A percentile compares a stretch with the other conserved stretches of the same genome.
phyloP scores from a whole-genome alignment of 1,140 invertebrate species.

The Chrysomallon squamiferum region DNA sequence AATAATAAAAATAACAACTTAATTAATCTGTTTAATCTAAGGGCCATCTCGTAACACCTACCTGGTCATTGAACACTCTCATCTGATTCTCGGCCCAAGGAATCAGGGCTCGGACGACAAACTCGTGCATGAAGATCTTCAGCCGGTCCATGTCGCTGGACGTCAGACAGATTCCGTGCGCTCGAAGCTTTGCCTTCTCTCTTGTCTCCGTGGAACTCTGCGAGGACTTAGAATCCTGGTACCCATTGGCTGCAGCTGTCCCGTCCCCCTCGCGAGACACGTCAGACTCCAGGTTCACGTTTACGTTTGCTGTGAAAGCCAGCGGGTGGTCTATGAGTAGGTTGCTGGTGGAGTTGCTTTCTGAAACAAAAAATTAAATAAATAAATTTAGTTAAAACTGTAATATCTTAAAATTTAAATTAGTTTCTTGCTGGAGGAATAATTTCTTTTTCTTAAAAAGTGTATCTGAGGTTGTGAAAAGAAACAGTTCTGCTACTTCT shows the following conservation, averaged over 20 bases:
- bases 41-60: too few species aligned
- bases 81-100: constrained; percentile 91
- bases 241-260: constrained; percentile 33
- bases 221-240: constrained; percentile 17
- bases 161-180: constrained; percentile 76
- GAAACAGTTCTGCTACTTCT: too few species aligned
- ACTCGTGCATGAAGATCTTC: constrained; percentile 85
- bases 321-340: constrained; percentile 55
- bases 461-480: too few species aligned
- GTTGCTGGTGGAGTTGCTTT: constrained; percentile 3
- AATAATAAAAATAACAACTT: too few species aligned
- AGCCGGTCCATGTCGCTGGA: constrained; percentile 81
- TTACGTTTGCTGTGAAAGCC: constrained; percentile 27
- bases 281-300: constrained; percentile 12
- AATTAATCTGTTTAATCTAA: too few species aligned
- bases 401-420: too few species aligned
- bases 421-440: too few species aligned
- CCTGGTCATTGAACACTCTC: constrained; percentile 80
- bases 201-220: neutral
- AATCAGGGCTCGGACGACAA: constrained; percentile 83
- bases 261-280: constrained; percentile 23
- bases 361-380: neutral
- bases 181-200: constrained; percentile 15
- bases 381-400: too few species aligned
- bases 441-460: too few species aligned